Percentiles rank a stretch among this genome's conserved stretches.
Conservation (phyloP, 2,797 vertebrate genomes). For the Micrastur ruficollis region DNA sequence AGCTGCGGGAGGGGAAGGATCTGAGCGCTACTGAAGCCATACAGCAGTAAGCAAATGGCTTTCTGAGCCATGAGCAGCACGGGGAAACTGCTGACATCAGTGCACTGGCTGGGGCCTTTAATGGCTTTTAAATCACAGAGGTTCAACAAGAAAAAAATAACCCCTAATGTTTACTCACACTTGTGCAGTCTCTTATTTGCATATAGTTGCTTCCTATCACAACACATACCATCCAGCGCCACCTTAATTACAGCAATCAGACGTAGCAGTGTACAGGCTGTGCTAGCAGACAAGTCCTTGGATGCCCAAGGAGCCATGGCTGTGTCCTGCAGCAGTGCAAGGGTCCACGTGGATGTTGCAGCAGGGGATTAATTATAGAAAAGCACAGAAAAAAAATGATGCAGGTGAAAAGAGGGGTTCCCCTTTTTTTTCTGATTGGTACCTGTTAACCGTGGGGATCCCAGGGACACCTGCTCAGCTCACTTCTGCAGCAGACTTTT, state of each 20-base stretch:
- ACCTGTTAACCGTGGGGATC: fast-evolving
- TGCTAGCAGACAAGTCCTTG: neutral
- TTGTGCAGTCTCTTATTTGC: constrained; percentile 30
- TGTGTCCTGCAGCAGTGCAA: neutral
- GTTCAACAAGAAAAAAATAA: neutral
- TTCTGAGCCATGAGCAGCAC: neutral
- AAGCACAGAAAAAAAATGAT: neutral
- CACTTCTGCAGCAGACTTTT: neutral
- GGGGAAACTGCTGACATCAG: neutral
- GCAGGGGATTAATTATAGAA: neutral
- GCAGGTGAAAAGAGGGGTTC: neutral
- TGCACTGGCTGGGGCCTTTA: neutral
- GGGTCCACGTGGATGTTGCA: neutral
- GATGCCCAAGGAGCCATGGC: neutral
- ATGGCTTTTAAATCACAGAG: constrained; percentile 38
- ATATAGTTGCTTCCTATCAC: constrained; percentile 47
- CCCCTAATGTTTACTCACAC: constrained; percentile 38
- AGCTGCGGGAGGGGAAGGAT: neutral
- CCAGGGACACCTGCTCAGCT: fast-evolving
- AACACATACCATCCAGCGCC: neutral
- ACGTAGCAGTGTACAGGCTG: neutral
- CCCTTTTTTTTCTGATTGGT: neutral
- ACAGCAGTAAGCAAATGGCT: neutral
- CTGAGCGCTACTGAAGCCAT: neutral
- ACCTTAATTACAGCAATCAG: constrained; percentile 34